Evolutionary conservation across 2,113 vertebrate genomes (phyloP).

Genomic region (Paratilapia polleni): DNA sequence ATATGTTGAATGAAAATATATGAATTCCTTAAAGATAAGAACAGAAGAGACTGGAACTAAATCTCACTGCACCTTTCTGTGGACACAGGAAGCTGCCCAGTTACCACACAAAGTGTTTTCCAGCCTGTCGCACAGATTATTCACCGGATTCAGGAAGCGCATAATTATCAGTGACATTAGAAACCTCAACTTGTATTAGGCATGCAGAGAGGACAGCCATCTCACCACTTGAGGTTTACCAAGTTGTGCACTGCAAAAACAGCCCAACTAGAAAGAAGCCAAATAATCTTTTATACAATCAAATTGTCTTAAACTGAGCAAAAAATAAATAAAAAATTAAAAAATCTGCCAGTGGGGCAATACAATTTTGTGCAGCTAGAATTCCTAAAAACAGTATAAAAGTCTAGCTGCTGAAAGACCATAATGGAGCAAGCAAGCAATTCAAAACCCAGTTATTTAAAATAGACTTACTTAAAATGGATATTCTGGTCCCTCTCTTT

Average conservation of each 20-base stretch:
- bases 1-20: neutral
- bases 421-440: neutral
- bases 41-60: neutral
- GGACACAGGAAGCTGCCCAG: slow-evolving; percentile 5
- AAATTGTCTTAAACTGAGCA: neutral
- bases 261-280: neutral
- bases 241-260: neutral
- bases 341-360: neutral
- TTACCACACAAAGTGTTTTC: slow-evolving; percentile 14
- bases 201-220: slow-evolving; percentile 3
- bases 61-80: neutral
- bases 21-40: neutral
- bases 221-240: neutral
- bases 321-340: neutral
- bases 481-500: neutral
- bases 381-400: neutral
- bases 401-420: too few species aligned
- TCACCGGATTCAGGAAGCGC: slow-evolving; percentile 2
- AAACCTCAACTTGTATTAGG: slow-evolving; percentile 4
- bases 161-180: slow-evolving; percentile 35
- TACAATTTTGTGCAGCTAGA: neutral
- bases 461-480: neutral
- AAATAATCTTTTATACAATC: neutral
- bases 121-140: slow-evolving; percentile 10
- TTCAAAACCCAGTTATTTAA: neutral